phyloP scores from a whole-genome alignment of 2,797 vertebrate species.

The Florisuga fusca region DNA sequence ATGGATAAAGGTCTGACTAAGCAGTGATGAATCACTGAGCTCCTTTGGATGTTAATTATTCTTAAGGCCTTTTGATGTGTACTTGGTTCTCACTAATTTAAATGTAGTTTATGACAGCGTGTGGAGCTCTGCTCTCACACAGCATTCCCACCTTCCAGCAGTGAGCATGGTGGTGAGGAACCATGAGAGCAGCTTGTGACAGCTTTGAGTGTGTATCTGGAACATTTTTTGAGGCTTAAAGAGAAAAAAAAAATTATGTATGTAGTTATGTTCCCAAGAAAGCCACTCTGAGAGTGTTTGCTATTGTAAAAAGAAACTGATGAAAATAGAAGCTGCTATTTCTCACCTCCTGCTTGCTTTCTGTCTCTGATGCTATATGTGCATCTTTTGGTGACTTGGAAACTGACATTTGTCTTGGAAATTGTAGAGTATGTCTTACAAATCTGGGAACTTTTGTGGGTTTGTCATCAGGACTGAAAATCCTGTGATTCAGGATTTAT shows the following conservation, averaged over 20 bases:
- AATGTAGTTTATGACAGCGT: background rate
- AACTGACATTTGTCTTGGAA: background rate
- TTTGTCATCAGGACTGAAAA: background rate
- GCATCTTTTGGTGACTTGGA: background rate
- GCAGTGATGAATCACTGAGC: background rate
- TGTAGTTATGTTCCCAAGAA: background rate
- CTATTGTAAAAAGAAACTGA: background rate
- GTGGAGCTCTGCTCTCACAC: background rate
- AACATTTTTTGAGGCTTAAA: background rate
- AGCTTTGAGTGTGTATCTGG: background rate
- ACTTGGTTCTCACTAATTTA: background rate
- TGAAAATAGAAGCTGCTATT: background rate
- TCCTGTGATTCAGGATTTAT: background rate
- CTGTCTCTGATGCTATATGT: background rate
- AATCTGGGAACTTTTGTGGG: background rate
- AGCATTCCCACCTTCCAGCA: background rate
- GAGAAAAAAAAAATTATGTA: background rate
- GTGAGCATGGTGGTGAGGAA: too few species aligned
- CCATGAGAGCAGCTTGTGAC: background rate
- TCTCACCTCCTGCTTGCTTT: background rate
- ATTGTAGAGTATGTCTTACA: background rate
- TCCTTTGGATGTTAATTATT: constrained; percentile 1
- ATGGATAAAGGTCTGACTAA: constrained; percentile 1
- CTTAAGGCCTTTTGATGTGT: background rate
- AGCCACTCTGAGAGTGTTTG: background rate